Conservation (phyloP, 2,888 invertebrate genomes). For the Drosophila atripex region DNA sequence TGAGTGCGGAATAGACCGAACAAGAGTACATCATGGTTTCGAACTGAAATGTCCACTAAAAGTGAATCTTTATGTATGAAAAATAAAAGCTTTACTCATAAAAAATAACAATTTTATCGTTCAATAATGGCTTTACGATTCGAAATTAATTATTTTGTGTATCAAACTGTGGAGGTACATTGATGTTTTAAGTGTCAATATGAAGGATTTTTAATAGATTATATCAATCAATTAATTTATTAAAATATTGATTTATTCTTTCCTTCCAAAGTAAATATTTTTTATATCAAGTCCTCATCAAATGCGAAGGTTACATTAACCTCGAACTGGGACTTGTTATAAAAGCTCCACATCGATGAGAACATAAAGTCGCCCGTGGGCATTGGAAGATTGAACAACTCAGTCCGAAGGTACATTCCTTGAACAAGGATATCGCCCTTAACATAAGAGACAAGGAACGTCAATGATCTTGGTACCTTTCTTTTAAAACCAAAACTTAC, state of each 20-base stretch:
- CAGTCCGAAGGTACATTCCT: constrained; percentile 6
- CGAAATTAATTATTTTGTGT: no score
- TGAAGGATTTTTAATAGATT: neutral
- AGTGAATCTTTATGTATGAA: no score
- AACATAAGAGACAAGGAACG: neutral
- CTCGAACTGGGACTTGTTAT: constrained; percentile 24
- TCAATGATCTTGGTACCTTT: neutral
- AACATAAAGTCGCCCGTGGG: constrained; percentile 43
- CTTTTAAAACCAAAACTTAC: neutral
- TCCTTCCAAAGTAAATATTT: no score
- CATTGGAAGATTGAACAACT: constrained; percentile 15
- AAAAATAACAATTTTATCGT: no score
- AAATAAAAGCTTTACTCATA: no score
- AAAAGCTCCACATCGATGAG: constrained; percentile 31
- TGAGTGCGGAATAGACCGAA: no score
- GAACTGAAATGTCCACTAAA: no score
- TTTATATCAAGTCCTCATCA: neutral
- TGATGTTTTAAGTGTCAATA: neutral
- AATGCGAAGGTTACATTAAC: constrained; percentile 33
- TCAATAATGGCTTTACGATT: no score
- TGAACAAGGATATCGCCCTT: constrained; percentile 38
- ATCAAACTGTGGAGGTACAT: neutral
- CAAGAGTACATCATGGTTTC: no score
- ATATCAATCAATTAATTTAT: no score
- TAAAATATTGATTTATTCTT: no score